phyloP scores from a whole-genome alignment of 2,888 invertebrate species.

The Tinea semifulvella region DNA sequence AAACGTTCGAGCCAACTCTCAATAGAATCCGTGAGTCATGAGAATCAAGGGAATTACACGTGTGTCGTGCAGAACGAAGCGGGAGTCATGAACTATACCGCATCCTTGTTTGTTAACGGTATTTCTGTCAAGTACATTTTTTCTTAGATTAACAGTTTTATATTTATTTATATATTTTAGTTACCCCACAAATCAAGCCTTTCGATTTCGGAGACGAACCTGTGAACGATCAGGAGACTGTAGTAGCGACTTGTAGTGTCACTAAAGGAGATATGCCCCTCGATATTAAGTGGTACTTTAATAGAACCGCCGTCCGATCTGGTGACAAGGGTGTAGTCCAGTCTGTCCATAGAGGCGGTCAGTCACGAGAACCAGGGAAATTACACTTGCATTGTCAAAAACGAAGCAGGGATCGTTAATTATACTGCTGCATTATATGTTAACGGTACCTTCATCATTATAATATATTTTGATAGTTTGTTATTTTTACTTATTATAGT shows the following conservation, averaged over 20 bases:
- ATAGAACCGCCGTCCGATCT: constrained; percentile 44
- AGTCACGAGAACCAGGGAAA: constrained; percentile 69
- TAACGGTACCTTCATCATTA: constrained; percentile 42
- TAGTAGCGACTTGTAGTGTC: constrained; percentile 76
- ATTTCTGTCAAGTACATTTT: constrained; percentile 40
- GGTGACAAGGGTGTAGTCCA: constrained; percentile 63
- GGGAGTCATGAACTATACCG: constrained; percentile 68
- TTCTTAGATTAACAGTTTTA: constrained; percentile 11
- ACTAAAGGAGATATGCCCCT: constrained; percentile 82
- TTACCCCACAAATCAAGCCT: constrained; percentile 75
- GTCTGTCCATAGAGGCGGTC: constrained; percentile 70
- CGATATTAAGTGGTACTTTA: constrained; percentile 76
- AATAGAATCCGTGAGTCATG: constrained; percentile 65
- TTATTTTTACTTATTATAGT: constrained; percentile 56
- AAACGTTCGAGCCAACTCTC: constrained; percentile 65
- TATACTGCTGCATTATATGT: constrained; percentile 66
- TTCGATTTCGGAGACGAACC: constrained; percentile 76
- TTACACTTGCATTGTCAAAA: constrained; percentile 70
- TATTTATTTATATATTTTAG: constrained; percentile 42
- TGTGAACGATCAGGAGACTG: constrained; percentile 73
- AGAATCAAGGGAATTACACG: constrained; percentile 70
- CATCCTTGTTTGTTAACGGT: constrained; percentile 75
- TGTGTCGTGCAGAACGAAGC: constrained; percentile 72
- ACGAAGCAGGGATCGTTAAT: constrained; percentile 64
- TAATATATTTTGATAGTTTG: constrained; percentile 27